phyloP scores from a whole-genome alignment of 2,888 invertebrate species.

The Lasius fuliginosus region DNA sequence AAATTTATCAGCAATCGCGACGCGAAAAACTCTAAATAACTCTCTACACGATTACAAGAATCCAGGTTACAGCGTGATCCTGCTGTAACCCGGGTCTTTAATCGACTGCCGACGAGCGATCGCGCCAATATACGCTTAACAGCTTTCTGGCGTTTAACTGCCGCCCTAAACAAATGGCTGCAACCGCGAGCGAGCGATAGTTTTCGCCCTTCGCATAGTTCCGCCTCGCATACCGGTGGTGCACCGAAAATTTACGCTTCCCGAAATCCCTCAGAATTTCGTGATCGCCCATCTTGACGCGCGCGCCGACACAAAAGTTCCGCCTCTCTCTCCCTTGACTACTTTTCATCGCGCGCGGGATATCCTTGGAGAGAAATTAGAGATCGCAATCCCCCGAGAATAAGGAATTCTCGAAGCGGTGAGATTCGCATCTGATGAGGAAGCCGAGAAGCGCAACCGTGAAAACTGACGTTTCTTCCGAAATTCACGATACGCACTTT shows the following conservation, averaged over 20 bases:
- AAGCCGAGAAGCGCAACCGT: slow-evolving; percentile 5
- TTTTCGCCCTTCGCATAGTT: slow-evolving; percentile 54
- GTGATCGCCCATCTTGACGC: slow-evolving; percentile 40
- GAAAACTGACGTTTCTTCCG: slow-evolving; percentile 6
- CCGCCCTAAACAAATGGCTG: slow-evolving; percentile 52
- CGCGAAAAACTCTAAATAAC: background rate
- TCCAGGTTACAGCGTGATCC: background rate
- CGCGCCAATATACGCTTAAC: slow-evolving; percentile 53
- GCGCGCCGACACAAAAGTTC: slow-evolving; percentile 44
- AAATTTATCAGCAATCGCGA: slow-evolving; percentile 16
- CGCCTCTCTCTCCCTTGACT: slow-evolving; percentile 22
- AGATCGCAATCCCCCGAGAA: slow-evolving; percentile 38
- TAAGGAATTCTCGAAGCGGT: slow-evolving; percentile 14
- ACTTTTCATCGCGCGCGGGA: slow-evolving; percentile 17
- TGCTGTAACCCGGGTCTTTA: slow-evolving; percentile 18
- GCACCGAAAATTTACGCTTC: slow-evolving; percentile 54
- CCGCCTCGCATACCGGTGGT: slow-evolving; percentile 42
- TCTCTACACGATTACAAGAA: background rate
- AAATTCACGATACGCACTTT: slow-evolving; percentile 15
- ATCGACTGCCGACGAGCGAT: slow-evolving; percentile 49
- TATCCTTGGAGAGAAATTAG: slow-evolving; percentile 10
- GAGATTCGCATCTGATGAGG: slow-evolving; percentile 6
- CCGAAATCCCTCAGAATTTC: slow-evolving; percentile 53
- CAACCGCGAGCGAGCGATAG: slow-evolving; percentile 46
- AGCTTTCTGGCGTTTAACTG: slow-evolving; percentile 50